Base-by-base conservation (phyloP, 1,140 invertebrate genomes). In the Telenomus remus region DNA sequence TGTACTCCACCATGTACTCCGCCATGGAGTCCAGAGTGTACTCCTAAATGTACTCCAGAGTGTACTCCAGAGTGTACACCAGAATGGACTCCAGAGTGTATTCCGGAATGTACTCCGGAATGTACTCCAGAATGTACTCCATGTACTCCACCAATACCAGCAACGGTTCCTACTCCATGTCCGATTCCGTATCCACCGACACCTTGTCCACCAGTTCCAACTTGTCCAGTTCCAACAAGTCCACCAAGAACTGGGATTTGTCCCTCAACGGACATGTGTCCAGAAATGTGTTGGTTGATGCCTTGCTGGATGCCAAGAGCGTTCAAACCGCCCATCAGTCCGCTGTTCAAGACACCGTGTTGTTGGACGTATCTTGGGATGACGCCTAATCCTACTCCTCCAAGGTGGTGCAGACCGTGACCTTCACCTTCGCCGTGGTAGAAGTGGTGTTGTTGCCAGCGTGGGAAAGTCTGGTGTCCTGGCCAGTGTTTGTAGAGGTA, bases 401-500 rank as follows among this genome's bases (percentile, higher is more conserved):
- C 70, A 55, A 66, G 63, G 6, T 66, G 57, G 10, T 68, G 53
- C 6, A 19, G 15, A 10, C 73, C 68, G 43, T 50, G 15, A 10
- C 73, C 68, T 46, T 50, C 72, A 5, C 61, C 73, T 33, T 80
- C 65, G 43, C 71, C 68, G 19, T 61, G 60, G n/a, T 53, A 48
- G 44, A 79, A 74, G 49, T 79, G 76, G 8, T 73, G 69, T 63
- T 81, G 80, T 57, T 84, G 81, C 70, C 83, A 83, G 14, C 80
- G 79, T 13, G 81, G 78, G 64, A 82, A 80, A 11, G 78, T 79
- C 13, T 86, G 83, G 53, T 86, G 82, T 66, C 83, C 86, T 54
- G 79, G 82, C 68, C 81, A 80, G 4, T 65, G 80, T 16, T 81
- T 81, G 75, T 85, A 85, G 6, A 85, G 46, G 27, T 84, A 74